Conservation (phyloP, 2,113 vertebrate species). For the Mesocricetus auratus region DNA sequence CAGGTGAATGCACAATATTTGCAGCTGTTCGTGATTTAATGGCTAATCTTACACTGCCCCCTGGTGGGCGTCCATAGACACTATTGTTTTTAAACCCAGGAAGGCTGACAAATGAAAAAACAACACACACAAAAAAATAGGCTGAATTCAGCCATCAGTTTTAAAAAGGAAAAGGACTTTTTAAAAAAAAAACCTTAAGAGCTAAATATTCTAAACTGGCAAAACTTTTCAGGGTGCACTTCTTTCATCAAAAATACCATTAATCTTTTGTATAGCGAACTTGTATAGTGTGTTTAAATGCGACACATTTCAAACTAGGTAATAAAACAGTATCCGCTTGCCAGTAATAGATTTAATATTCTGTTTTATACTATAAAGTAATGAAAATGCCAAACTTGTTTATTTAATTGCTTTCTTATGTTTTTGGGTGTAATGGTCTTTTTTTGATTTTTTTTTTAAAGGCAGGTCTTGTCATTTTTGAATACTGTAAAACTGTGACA, state of each 20-base stretch:
- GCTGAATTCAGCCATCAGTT: constrained; percentile 87
- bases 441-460: constrained; percentile 87
- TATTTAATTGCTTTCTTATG: constrained; percentile 91
- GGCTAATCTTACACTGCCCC: constrained; percentile 96
- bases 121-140: constrained; percentile 71
- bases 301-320: constrained; percentile 88
- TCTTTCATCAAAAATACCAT: constrained; percentile 92
- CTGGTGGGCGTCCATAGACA: constrained; percentile 94
- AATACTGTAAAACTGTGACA: constrained; percentile 98
- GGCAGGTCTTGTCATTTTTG: constrained; percentile 93
- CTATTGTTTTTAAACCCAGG: constrained; percentile 86
- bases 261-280: constrained; percentile 95
- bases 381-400: constrained; percentile 94
- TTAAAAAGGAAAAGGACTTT: constrained; percentile 85
- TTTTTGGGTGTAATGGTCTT: constrained; percentile 92
- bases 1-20: constrained; percentile 99
- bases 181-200: constrained; percentile 82
- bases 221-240: constrained; percentile 95
- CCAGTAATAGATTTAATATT: constrained; percentile 91
- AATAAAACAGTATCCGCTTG: constrained; percentile 87
- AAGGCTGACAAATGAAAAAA: constrained; percentile 88
- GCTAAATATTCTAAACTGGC: constrained; percentile 89
- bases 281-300: constrained; percentile 97
- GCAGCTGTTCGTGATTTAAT: constrained; percentile 99
- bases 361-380: constrained; percentile 93